Percentiles rank a stretch among this genome's conserved stretches.
These are phyloP conservation scores for Ophion obscuratus DNA, from an alignment of 2,888 invertebrate genomes.

Conservation along the genomic window DNA sequence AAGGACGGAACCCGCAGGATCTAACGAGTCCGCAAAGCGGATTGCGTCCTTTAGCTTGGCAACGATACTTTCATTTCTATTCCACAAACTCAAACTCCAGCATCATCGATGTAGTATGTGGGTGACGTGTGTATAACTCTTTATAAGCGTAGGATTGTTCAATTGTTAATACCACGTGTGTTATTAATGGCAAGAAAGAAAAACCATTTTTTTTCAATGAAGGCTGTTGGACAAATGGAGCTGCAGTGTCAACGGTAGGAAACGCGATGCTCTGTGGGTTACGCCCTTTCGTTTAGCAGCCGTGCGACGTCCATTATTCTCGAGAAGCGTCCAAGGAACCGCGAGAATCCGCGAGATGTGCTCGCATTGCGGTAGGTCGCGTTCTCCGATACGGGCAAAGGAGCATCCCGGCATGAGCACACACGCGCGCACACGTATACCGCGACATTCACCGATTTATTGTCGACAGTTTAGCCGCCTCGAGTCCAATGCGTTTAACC, in stretches of 20 bases:
- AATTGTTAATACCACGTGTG: background rate
- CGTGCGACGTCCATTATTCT: background rate
- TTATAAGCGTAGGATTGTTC: background rate
- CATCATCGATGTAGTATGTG: background rate
- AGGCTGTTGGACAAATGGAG: background rate
- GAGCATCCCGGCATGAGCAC: conserved; percentile 45
- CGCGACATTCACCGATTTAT: conserved; percentile 76
- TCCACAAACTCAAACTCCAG: background rate
- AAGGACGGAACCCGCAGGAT: background rate
- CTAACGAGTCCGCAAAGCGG: background rate
- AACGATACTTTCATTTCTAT: background rate
- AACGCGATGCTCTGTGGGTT: background rate
- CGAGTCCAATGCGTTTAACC: conserved; percentile 25
- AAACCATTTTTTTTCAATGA: background rate
- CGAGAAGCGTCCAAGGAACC: conserved; percentile 7
- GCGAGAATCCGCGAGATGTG: conserved; percentile 67
- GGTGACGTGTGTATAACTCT: background rate
- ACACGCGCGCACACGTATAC: conserved; percentile 39
- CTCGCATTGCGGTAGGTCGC: conserved; percentile 82
- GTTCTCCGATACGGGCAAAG: conserved; percentile 63
- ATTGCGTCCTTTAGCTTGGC: conserved; percentile 8
- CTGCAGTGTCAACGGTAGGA: background rate
- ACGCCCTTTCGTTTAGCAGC: background rate
- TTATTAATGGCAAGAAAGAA: background rate
- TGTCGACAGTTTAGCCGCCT: conserved; percentile 66